A percentile compares a stretch with the other conserved stretches of the same genome.
Evolutionary conservation across 2,113 vertebrate species (phyloP).

Genomic region (Pithys albifrons): DNA sequence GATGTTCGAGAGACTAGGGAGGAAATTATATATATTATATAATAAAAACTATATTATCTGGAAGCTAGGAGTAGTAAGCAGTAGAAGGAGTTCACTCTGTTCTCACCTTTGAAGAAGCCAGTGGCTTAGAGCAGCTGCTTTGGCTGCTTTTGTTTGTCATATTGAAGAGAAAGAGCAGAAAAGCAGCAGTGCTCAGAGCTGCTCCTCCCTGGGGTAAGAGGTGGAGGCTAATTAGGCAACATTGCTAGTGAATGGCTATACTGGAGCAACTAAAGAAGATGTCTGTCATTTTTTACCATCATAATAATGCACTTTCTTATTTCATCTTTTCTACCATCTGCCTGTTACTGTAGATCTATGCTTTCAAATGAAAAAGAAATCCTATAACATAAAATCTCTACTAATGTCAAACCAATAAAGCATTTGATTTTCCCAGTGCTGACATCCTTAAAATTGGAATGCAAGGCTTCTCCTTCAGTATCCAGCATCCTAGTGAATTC

Average conservation of each 20-base stretch:
- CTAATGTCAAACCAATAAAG: neutral
- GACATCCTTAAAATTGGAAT: neutral
- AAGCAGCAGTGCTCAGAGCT: neutral
- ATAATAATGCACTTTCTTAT: neutral
- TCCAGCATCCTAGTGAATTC: neutral
- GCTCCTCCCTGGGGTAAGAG: constrained; percentile 16
- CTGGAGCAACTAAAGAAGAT: neutral
- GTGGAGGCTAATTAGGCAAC: constrained; percentile 11
- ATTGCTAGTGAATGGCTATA: neutral
- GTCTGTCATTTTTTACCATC: neutral
- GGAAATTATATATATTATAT: neutral
- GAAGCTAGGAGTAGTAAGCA: neutral
- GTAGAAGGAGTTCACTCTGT: neutral
- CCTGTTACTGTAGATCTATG: neutral
- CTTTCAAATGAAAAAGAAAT: neutral
- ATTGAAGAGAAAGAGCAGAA: neutral
- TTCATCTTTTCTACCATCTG: neutral
- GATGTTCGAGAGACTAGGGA: neutral
- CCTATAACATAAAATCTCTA: neutral
- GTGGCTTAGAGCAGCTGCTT: constrained; percentile 2
- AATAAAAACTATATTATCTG: neutral
- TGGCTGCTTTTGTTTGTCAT: constrained; percentile 9
- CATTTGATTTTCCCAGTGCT: neutral
- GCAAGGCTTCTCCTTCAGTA: neutral
- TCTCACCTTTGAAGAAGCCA: neutral